Evolutionary conservation across 2,113 vertebrate genomes (phyloP), one percentile per base, ranked within the genome.

Genomic region (Paradisaea rubra): DNA sequence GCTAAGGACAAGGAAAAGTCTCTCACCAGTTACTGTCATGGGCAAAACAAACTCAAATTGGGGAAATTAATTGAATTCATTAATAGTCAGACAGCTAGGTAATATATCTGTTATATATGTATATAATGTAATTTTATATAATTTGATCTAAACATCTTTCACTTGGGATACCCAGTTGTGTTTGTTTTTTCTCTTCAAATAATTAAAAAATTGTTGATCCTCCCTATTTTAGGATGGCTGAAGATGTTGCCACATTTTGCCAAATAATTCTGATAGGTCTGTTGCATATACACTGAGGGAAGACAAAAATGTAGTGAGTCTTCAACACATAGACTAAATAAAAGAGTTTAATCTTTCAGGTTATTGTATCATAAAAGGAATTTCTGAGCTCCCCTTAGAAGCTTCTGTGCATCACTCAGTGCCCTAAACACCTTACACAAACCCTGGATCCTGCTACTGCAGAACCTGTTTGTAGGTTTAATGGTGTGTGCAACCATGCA

Each of bases 341-440:
- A 64, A 50, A 70, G 3, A 31, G 5, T 86, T 77, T 39, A 78
- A 35, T 54, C 20, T 21, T 61, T 89, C 15, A 17, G 7, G 2
- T 54, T 69, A 33, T 64, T 79, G 2, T 27, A n/a, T 49, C 27
- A 69, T 11, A 72, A 64, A 64, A 25, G 2, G 15, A 15, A 13
- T 71, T 54, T 52, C 50, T 66, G 6, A 50, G 27, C 11, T 18
- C 2, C 3, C 5, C 14, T 69, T 22, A 61, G 5, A 56, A 77
- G 3, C 4, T 44, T 23, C 19, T 0, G 1, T 61, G 27, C 3
- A 6, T 66, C 33, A 50, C 16, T 66, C 11, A 47, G 7, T 64
- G 25, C 15, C 5, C 27, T 30, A n/a, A 86, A 52, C 5, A 22
- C 5, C 33, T 74, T 25, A 27, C 35, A 50, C 9, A 86, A 31